Percentiles rank a stretch among this genome's conserved stretches.
Evolutionary conservation across 23 tunicate genomes (phyloP).

Genomic region (Halocynthia roretzi): DNA sequence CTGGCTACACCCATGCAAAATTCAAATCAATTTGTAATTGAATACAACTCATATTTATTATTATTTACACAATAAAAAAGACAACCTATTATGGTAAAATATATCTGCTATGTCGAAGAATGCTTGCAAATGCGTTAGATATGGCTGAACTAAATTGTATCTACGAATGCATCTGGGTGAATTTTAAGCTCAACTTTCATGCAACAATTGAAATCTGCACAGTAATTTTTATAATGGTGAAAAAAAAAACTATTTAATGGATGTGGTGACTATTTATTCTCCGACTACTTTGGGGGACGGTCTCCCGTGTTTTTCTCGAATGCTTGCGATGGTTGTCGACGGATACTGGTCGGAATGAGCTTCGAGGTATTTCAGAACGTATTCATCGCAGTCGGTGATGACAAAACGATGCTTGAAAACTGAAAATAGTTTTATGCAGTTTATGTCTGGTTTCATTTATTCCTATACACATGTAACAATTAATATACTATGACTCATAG

Average conservation of each 20-base stretch:
- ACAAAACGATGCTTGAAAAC: constrained; percentile 78
- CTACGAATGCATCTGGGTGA: too few relatives aligned
- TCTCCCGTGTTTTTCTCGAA: constrained; percentile 52
- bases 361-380: constrained; percentile 62
- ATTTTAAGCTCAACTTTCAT: background rate
- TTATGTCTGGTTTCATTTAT: too few relatives aligned
- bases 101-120: too few relatives aligned
- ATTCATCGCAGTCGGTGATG: constrained; percentile 85
- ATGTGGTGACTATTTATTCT: background rate
- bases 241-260: background rate
- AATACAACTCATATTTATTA: too few relatives aligned
- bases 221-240: background rate
- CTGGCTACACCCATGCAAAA: too few relatives aligned
- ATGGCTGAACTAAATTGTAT: too few relatives aligned
- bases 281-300: constrained; percentile 1
- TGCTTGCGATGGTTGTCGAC: constrained; percentile 57
- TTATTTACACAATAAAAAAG: too few relatives aligned
- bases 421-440: background rate
- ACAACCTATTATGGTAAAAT: too few relatives aligned
- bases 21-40: too few relatives aligned
- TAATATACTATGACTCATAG: too few relatives aligned
- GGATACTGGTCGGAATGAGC: constrained; percentile 61
- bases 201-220: background rate
- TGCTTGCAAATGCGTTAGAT: too few relatives aligned
- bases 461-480: too few relatives aligned